Conservation (phyloP, 2,113 vertebrate genomes). For the Prunella fulvescens region DNA sequence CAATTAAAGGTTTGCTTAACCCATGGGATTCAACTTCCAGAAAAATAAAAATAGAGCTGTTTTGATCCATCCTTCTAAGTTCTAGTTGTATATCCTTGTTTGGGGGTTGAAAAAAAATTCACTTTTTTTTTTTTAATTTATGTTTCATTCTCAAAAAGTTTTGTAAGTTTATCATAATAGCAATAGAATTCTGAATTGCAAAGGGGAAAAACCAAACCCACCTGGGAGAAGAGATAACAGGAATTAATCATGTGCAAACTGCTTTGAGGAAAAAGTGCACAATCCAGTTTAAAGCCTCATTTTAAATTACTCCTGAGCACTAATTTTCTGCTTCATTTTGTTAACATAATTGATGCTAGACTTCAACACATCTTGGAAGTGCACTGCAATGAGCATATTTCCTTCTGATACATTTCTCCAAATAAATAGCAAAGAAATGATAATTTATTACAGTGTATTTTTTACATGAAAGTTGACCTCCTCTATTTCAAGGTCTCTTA, state of each 20-base stretch:
- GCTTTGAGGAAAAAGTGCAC: neutral
- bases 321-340: conserved; percentile 51
- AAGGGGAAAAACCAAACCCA: neutral
- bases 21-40: neutral
- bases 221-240: conserved; percentile 35
- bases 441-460: neutral
- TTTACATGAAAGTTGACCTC: neutral
- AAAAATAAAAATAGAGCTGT: conserved; percentile 6
- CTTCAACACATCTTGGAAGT: neutral
- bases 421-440: neutral
- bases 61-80: neutral
- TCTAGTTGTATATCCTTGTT: neutral
- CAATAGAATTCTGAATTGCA: neutral
- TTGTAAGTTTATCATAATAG: neutral
- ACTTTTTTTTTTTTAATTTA: neutral
- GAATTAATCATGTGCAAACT: conserved; percentile 1
- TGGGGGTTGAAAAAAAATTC: neutral
- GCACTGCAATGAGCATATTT: neutral
- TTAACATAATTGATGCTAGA: conserved; percentile 17
- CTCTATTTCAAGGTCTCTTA: neutral
- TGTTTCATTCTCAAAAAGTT: neutral
- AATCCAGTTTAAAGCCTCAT: conserved; percentile 14
- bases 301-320: neutral
- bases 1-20: conserved; percentile 47
- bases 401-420: neutral